Evolutionary conservation across 2,113 vertebrate species (phyloP).

Genomic region (Myxocyprinus asiaticus): DNA sequence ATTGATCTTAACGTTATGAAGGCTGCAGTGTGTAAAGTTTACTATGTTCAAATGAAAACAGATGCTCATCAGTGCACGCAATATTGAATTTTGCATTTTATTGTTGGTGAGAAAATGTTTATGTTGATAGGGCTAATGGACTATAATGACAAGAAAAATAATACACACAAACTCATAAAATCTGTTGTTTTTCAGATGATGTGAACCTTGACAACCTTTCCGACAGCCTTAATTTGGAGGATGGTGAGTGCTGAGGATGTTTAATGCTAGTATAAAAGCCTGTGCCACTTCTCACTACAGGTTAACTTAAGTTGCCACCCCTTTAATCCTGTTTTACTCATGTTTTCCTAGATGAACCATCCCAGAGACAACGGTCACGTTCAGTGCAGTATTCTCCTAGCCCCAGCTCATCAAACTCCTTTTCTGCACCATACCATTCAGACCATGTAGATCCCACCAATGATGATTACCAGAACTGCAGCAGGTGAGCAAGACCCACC

Average conservation of each 20-base stretch:
- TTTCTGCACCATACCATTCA: constrained; percentile 64
- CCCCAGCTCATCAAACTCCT: constrained; percentile 81
- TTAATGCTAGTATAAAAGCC: constrained; percentile 21
- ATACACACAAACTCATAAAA: neutral
- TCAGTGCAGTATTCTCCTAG: constrained; percentile 88
- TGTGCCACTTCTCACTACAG: neutral
- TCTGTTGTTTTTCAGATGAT: constrained; percentile 81
- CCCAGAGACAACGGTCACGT: constrained; percentile 80
- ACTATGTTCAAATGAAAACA: too few relatives aligned
- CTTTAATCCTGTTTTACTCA: neutral
- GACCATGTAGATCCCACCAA: constrained; percentile 65
- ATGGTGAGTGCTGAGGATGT: constrained; percentile 74
- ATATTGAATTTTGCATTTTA: too few relatives aligned
- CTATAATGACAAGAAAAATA: neutral
- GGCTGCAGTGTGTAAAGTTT: too few relatives aligned
- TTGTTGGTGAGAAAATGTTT: too few relatives aligned
- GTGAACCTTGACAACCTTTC: constrained; percentile 90
- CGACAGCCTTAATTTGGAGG: constrained; percentile 87
- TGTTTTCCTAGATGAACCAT: constrained; percentile 70
- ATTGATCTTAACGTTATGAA: too few relatives aligned
- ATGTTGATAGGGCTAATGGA: too few relatives aligned
- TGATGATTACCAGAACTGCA: constrained; percentile 63
- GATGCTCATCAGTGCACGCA: too few relatives aligned
- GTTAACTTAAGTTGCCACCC: neutral
- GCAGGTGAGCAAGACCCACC: constrained; percentile 9